These are phyloP conservation scores for Mesocentrotus franciscanus DNA, from an alignment of 53 echinoderm and acorn worm genomes.

Conservation along the genomic window DNA sequence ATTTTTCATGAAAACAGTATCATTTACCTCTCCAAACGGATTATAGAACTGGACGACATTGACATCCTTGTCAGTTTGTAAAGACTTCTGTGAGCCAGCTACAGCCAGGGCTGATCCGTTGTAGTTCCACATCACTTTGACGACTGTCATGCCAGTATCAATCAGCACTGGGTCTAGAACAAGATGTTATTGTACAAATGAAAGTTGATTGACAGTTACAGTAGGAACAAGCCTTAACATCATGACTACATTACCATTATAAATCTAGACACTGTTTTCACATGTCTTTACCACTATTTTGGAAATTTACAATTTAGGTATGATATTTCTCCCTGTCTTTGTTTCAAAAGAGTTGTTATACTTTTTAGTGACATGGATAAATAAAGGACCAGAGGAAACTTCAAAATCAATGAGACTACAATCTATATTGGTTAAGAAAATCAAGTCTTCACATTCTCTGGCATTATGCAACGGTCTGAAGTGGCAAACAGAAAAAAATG, in stretches of 20 bases:
- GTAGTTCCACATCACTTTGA: slow-evolving; percentile 93
- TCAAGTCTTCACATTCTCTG: too few relatives aligned
- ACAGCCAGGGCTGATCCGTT: slow-evolving; percentile 86
- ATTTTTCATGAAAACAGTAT: too few relatives aligned
- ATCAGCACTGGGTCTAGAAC: slow-evolving; percentile 88
- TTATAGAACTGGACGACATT: slow-evolving; percentile 99
- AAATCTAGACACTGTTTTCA: neutral
- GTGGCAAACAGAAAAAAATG: too few relatives aligned
- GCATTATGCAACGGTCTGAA: too few relatives aligned
- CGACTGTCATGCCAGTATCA: slow-evolving; percentile 95
- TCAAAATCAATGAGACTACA: too few relatives aligned
- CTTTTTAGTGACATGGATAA: too few relatives aligned
- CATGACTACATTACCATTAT: neutral
- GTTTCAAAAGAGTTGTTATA: too few relatives aligned
- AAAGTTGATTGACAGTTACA: neutral
- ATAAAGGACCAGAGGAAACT: too few relatives aligned
- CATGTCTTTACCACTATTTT: too few relatives aligned
- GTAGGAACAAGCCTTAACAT: neutral
- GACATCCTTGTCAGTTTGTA: slow-evolving; percentile 91
- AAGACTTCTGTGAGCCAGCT: slow-evolving; percentile 88
- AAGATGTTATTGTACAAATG: neutral
- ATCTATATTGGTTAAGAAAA: too few relatives aligned
- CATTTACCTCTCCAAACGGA: slow-evolving; percentile 96
- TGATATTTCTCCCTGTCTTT: too few relatives aligned
- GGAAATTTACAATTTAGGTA: too few relatives aligned